Evolutionary conservation across 2,797 vertebrate genomes (phyloP).

Genomic region (Gouania willdenowi): DNA sequence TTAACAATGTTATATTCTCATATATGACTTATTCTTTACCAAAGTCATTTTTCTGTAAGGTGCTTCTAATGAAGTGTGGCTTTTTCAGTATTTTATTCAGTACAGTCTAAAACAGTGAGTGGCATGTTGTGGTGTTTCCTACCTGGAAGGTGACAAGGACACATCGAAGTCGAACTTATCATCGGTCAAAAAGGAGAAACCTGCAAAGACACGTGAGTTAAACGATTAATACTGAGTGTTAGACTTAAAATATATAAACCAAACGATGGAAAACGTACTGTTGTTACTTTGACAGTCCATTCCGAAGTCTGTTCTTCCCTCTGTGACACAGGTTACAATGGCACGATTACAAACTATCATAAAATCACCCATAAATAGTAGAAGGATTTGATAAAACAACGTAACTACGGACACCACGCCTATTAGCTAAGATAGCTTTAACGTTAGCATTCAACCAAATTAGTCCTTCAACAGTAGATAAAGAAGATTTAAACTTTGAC

Average conservation of each 20-base stretch:
- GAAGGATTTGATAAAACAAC: no score
- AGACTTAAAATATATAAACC: background rate
- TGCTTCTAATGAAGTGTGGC: no score
- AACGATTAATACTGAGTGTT: background rate
- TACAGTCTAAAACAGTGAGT: background rate
- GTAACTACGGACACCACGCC: no score
- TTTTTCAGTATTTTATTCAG: no score
- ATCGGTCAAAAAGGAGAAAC: constrained; percentile 58
- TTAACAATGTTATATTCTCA: no score
- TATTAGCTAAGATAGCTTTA: no score
- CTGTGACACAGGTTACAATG: background rate
- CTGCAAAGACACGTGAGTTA: constrained; percentile 28
- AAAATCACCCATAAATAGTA: no score
- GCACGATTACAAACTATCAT: fast-evolving
- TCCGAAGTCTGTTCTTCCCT: background rate
- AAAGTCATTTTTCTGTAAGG: no score
- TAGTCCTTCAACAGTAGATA: no score
- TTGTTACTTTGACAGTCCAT: constrained; percentile 43
- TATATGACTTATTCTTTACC: no score
- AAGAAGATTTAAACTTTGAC: no score
- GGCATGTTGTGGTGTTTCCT: background rate
- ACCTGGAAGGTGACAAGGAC: constrained; percentile 76
- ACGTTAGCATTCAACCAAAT: no score
- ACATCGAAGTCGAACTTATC: constrained; percentile 82
- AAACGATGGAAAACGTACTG: constrained; percentile 12